A percentile compares a stretch with the other conserved stretches of the same genome.
phyloP scores from a whole-genome alignment of 2,113 vertebrate species.

The Chiloscyllium plagiosum region DNA sequence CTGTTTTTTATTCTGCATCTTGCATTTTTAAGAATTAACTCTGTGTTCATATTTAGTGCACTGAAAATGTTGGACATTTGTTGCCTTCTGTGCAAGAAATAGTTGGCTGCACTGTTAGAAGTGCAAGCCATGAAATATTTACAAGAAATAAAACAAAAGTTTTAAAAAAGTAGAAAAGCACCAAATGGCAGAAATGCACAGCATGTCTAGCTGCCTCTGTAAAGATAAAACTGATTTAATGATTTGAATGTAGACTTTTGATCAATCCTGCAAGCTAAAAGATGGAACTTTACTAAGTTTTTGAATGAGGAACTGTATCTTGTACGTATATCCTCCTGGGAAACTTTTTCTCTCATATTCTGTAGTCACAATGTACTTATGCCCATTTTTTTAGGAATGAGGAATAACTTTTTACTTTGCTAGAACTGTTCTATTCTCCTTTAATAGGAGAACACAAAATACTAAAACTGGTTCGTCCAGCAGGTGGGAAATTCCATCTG shows the following conservation, averaged over 20 bases:
- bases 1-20: neutral
- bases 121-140: neutral
- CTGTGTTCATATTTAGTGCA: neutral
- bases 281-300: constrained; percentile 3
- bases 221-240: constrained; percentile 2
- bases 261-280: neutral
- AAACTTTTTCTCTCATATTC: neutral
- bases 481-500: neutral
- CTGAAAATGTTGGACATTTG: constrained; percentile 7
- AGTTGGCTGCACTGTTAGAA: neutral
- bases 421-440: neutral
- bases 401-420: neutral
- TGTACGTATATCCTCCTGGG: neutral
- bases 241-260: neutral
- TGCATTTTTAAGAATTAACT: neutral
- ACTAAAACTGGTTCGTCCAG: neutral
- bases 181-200: neutral
- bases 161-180: neutral
- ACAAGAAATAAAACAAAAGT: neutral
- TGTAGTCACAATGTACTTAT: neutral
- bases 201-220: neutral
- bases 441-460: neutral
- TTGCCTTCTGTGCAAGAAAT: neutral
- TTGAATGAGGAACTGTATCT: neutral
- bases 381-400: neutral